phyloP scores from a whole-genome alignment of 2,113 vertebrate genomes.

The Panurus biarmicus region DNA sequence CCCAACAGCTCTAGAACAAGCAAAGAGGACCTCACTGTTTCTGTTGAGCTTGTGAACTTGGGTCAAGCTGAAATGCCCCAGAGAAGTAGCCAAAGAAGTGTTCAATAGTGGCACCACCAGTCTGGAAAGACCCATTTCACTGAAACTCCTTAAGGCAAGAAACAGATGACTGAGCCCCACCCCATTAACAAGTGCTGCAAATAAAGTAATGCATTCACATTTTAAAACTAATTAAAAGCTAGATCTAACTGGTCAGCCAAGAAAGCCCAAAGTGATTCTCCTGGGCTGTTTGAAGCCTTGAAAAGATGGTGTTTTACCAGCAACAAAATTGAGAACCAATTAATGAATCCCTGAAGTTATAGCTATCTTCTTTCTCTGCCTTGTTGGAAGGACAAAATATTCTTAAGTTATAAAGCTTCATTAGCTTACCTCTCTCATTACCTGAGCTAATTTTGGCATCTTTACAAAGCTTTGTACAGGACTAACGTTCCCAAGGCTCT shows the following conservation, averaged over 20 bases:
- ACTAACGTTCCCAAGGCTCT: neutral
- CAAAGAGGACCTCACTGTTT: neutral
- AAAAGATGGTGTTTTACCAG: neutral
- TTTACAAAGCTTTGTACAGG: neutral
- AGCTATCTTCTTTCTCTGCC: neutral
- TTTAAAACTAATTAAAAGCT: neutral
- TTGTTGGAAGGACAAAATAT: neutral
- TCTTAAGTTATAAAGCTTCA: neutral
- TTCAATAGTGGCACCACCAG: accelerated
- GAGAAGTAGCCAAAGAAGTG: neutral
- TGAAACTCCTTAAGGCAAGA: neutral
- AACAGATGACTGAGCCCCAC: neutral
- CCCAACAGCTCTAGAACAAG: neutral
- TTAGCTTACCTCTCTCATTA: neutral
- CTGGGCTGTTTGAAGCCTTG: neutral
- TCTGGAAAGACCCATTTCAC: neutral
- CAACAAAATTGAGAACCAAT: neutral
- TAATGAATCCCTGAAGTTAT: neutral
- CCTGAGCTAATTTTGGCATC: neutral
- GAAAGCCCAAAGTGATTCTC: neutral
- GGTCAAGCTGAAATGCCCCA: neutral
- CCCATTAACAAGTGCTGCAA: neutral
- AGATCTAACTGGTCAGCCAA: neutral
- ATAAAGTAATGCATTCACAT: neutral
- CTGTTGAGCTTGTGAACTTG: neutral